phyloP scores from a whole-genome alignment of 2,113 vertebrate genomes.

The Dasyprocta punctata region DNA sequence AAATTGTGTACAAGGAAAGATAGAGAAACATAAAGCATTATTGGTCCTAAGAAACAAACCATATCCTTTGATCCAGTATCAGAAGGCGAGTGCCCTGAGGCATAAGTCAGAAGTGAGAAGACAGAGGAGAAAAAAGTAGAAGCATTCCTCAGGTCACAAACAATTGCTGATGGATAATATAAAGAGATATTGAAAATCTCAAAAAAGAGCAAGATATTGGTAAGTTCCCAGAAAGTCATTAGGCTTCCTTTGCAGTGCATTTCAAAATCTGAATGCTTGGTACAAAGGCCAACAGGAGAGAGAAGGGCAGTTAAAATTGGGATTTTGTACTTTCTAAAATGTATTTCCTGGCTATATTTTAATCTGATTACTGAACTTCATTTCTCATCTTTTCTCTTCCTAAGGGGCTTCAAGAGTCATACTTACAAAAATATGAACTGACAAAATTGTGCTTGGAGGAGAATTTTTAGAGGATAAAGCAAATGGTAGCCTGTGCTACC shows the following conservation, averaged over 20 bases:
- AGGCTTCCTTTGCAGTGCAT: background rate
- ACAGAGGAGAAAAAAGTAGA: background rate
- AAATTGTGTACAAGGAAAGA: background rate
- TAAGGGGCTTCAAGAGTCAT: background rate
- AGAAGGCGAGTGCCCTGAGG: background rate
- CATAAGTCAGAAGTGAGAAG: background rate
- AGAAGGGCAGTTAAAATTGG: background rate
- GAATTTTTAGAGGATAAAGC: background rate
- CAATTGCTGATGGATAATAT: background rate
- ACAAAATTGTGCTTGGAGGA: background rate
- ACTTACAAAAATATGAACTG: background rate
- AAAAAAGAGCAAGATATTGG: background rate
- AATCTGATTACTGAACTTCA: background rate
- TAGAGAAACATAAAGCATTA: background rate
- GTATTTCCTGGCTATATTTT: slow-evolving; percentile 35
- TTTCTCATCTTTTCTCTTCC: slow-evolving; percentile 9
- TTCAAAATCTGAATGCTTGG: background rate
- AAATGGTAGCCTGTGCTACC: background rate
- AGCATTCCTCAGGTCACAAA: background rate
- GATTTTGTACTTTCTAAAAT: slow-evolving; percentile 24
- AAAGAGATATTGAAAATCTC: background rate
- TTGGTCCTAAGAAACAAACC: background rate
- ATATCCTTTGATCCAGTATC: background rate
- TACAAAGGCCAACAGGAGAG: background rate
- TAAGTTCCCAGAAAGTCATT: background rate